phyloP scores from a whole-genome alignment of 2,797 vertebrate species.

The Clarias platycephalus region DNA sequence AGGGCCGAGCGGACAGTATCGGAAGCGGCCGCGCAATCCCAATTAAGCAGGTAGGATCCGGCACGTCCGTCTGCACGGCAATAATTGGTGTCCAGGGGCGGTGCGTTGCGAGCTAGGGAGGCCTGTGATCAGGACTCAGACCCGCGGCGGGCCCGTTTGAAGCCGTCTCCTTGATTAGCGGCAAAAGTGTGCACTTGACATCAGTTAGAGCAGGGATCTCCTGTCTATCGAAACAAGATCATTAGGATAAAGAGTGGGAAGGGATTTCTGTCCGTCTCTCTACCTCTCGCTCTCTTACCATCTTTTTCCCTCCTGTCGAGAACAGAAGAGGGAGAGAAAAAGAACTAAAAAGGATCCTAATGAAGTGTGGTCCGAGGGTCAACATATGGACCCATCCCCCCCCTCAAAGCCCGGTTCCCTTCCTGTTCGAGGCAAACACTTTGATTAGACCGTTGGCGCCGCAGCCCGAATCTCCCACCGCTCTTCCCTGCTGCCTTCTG shows the following conservation, averaged over 20 bases:
- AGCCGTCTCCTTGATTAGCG: slow-evolving; percentile 80
- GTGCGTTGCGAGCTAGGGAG: slow-evolving; percentile 32
- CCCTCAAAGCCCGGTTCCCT: slow-evolving; percentile 75
- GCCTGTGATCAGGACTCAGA: slow-evolving; percentile 59
- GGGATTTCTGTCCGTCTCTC: slow-evolving; percentile 54
- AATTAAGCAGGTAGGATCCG: slow-evolving; percentile 92
- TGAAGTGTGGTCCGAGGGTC: slow-evolving; percentile 82
- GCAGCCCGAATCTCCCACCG: slow-evolving; percentile 60
- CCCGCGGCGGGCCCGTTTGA: slow-evolving; percentile 60
- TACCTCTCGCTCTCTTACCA: slow-evolving; percentile 32
- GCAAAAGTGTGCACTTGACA: slow-evolving; percentile 95
- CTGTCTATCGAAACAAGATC: slow-evolving; percentile 87
- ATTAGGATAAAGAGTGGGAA: slow-evolving; percentile 90
- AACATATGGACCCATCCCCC: slow-evolving; percentile 73
- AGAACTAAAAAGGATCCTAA: slow-evolving; percentile 69
- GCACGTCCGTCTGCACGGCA: slow-evolving; percentile 44
- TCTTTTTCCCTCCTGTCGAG: slow-evolving; percentile 32
- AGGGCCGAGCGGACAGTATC: slow-evolving; percentile 95
- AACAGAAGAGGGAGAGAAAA: slow-evolving; percentile 45
- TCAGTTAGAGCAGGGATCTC: slow-evolving; percentile 92
- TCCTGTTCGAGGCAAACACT: slow-evolving; percentile 67
- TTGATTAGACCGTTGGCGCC: slow-evolving; percentile 76
- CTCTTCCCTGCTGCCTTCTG: slow-evolving; percentile 70
- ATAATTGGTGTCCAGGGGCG: slow-evolving; percentile 60
- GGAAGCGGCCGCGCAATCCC: slow-evolving; percentile 97